Conservation (phyloP, 2,888 invertebrate species). For the Eristalis tenax region DNA sequence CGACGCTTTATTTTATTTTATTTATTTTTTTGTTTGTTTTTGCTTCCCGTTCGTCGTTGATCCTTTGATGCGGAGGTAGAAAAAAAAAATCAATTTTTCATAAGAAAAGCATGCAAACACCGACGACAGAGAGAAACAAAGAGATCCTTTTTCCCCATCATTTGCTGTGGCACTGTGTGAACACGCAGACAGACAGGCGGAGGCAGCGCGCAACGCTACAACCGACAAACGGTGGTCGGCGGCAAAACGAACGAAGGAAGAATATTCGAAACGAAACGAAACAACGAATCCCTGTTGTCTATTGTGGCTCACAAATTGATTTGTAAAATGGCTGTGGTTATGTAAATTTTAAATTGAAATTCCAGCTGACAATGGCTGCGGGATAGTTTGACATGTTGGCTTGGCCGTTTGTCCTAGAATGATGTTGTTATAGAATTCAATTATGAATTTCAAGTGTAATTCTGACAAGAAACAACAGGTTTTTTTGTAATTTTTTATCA, state of each 20-base stretch:
- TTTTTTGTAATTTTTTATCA: conserved; percentile 62
- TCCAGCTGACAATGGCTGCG: conserved; percentile 69
- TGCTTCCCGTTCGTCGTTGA: conserved; percentile 2
- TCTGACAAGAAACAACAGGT: conserved; percentile 42
- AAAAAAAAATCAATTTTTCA: conserved; percentile 54
- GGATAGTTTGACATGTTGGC: conserved; percentile 69
- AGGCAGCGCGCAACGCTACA: conserved; percentile 54
- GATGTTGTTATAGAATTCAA: conserved; percentile 69
- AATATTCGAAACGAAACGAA: not conserved
- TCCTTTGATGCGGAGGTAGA: conserved; percentile 2
- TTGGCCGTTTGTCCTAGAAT: conserved; percentile 51
- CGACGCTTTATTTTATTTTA: not conserved
- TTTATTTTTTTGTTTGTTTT: conserved; percentile 11
- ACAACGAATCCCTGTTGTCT: conserved; percentile 62
- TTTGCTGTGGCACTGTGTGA: conserved; percentile 56
- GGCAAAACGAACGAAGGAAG: conserved; percentile 21
- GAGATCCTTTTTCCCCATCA: conserved; percentile 66
- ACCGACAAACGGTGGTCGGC: conserved; percentile 37
- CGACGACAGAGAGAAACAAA: conserved; percentile 41
- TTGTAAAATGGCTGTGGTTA: conserved; percentile 72
- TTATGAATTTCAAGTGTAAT: conserved; percentile 69
- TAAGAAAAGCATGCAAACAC: conserved; percentile 24
- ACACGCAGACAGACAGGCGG: conserved; percentile 47
- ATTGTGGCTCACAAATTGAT: conserved; percentile 71
- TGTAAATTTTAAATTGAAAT: conserved; percentile 72